Conservation (phyloP, 2,888 invertebrate genomes). For the Lamellibrachia columna region DNA sequence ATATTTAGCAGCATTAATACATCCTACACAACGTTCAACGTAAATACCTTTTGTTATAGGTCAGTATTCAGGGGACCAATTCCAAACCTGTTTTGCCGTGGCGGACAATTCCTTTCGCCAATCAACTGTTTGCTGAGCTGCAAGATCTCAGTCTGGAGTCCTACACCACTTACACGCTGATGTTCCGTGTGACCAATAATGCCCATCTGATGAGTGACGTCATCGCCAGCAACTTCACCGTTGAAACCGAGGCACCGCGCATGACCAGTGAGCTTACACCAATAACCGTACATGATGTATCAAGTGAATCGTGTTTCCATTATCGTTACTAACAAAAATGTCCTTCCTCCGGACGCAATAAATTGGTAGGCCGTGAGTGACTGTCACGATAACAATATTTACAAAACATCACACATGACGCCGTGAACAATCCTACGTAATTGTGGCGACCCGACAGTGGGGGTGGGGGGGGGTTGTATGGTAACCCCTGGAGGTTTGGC, state of each 20-base stretch:
- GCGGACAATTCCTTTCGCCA: neutral
- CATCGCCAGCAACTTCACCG: neutral
- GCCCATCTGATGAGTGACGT: neutral
- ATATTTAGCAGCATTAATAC: neutral
- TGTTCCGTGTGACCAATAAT: constrained; percentile 6
- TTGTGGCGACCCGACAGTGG: too few species aligned
- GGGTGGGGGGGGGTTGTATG: too few species aligned
- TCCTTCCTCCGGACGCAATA: too few species aligned
- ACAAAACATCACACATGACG: too few species aligned
- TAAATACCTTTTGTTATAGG: neutral
- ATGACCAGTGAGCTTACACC: neutral
- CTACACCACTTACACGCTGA: neutral
- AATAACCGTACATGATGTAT: neutral
- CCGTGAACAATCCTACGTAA: too few species aligned
- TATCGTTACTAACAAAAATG: too few species aligned
- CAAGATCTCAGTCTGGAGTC: neutral
- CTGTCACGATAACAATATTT: too few species aligned
- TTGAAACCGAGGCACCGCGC: constrained; percentile 8
- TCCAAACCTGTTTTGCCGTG: neutral
- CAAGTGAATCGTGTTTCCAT: neutral
- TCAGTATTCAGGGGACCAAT: neutral
- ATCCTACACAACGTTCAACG: neutral
- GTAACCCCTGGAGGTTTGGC: too few species aligned
- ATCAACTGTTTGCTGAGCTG: neutral
- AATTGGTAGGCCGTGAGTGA: too few species aligned